Evolutionary conservation across 37 sponge, comb jelly and placozoan genomes (phyloP).

Genomic region (Cladorhizidae sp.): DNA sequence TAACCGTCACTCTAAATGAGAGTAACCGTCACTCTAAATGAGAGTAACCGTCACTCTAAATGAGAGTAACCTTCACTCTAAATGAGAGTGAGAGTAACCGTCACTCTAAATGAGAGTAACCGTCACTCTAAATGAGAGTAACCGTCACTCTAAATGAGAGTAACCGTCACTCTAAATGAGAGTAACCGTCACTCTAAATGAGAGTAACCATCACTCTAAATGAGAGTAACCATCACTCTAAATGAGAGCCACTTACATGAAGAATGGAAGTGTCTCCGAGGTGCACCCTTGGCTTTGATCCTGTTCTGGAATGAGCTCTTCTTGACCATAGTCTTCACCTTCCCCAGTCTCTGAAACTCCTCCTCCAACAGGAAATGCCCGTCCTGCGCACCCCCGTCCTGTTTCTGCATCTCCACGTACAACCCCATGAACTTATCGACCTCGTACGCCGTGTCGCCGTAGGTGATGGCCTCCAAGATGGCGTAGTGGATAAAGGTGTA

Average conservation of each 20-base stretch:
- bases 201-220: no score
- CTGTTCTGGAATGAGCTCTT: slow-evolving; percentile 37
- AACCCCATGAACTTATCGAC: slow-evolving; percentile 16
- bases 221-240: no score
- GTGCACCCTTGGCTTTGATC: slow-evolving; percentile 23
- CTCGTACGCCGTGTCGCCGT: slow-evolving; percentile 55
- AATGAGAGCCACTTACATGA: slow-evolving; percentile 42
- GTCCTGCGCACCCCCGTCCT: neutral
- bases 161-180: no score
- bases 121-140: no score
- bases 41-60: no score
- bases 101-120: no score
- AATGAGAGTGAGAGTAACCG: no score
- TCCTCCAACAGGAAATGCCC: slow-evolving; percentile 4
- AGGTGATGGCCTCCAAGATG: slow-evolving; percentile 69
- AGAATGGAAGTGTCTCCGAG: slow-evolving; percentile 17
- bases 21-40: no score
- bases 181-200: no score
- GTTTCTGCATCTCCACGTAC: slow-evolving; percentile 12
- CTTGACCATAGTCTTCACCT: slow-evolving; percentile 48
- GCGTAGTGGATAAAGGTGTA: slow-evolving; percentile 84
- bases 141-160: no score
- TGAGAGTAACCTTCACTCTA: no score
- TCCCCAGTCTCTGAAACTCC: slow-evolving; percentile 41
- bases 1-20: no score